phyloP scores from a whole-genome alignment of 2,113 vertebrate species.

The Nibea albiflora region DNA sequence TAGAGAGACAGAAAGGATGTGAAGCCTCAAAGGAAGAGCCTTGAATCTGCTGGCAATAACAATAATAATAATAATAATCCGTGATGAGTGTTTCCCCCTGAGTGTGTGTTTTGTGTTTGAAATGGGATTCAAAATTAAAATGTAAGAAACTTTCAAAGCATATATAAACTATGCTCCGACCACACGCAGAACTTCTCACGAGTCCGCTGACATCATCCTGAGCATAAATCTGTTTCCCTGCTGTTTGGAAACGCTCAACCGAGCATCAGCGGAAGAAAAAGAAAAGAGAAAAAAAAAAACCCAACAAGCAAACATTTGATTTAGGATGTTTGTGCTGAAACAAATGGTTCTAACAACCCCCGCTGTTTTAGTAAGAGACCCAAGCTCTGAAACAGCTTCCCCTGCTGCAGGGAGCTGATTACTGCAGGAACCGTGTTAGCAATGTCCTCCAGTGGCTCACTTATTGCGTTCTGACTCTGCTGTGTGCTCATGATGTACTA shows the following conservation, averaged over 20 bases:
- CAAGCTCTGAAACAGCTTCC: conserved; percentile 44
- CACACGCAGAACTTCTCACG: conserved; percentile 30
- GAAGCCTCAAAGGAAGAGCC: conserved; percentile 25
- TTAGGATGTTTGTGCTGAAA: conserved; percentile 67
- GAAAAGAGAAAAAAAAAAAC: neutral
- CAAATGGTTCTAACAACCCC: conserved; percentile 61
- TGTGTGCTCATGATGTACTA: conserved; percentile 31
- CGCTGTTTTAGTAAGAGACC: conserved; percentile 58
- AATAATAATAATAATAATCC: conserved; percentile 35
- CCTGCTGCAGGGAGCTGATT: conserved; percentile 64
- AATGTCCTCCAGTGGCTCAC: conserved; percentile 48
- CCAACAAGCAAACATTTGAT: conserved; percentile 65
- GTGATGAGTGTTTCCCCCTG: neutral
- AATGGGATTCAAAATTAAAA: conserved; percentile 39
- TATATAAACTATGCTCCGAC: conserved; percentile 31
- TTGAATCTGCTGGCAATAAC: conserved; percentile 39
- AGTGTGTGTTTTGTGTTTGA: conserved; percentile 40
- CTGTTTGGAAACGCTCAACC: conserved; percentile 49
- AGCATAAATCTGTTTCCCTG: conserved; percentile 53
- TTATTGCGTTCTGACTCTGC: conserved; percentile 27
- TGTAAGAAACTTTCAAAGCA: conserved; percentile 47
- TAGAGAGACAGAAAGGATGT: conserved; percentile 27
- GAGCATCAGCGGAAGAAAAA: conserved; percentile 32
- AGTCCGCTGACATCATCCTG: conserved; percentile 53
- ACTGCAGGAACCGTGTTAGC: conserved; percentile 62